Conservation (phyloP, 2,113 vertebrate genomes). For the Siniperca chuatsi region DNA sequence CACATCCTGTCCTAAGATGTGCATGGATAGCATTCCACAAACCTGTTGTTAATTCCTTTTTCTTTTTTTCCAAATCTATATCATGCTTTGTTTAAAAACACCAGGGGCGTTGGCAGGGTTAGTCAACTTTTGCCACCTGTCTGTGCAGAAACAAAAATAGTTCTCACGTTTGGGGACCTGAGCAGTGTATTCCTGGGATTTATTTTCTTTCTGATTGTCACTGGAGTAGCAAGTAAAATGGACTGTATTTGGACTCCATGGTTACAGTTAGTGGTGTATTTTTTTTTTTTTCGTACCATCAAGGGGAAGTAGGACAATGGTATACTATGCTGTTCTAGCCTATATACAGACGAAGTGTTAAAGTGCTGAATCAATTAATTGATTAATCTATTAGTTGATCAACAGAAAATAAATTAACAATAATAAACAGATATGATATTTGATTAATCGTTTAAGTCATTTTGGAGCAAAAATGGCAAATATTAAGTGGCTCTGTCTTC, state of each 20-base stretch:
- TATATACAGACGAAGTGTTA: neutral
- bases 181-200: neutral
- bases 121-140: constrained; percentile 58
- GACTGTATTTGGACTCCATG: constrained; percentile 12
- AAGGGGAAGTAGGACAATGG: neutral
- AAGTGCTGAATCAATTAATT: neutral
- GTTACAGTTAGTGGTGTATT: neutral
- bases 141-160: constrained; percentile 67
- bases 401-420: neutral
- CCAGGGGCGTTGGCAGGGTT: constrained; percentile 53
- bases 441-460: neutral
- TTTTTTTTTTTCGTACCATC: neutral
- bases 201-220: constrained; percentile 6
- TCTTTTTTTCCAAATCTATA: constrained; percentile 10
- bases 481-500: neutral
- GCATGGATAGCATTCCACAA: constrained; percentile 73
- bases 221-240: neutral
- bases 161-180: constrained; percentile 39
- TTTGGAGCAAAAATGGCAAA: neutral
- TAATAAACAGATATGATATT: no score
- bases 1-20: constrained; percentile 71
- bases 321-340: neutral
- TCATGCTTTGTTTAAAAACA: constrained; percentile 76
- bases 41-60: constrained; percentile 65
- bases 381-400: neutral